Base-by-base conservation (phyloP, 2,888 invertebrate genomes). In the Poecilus cupreus region DNA sequence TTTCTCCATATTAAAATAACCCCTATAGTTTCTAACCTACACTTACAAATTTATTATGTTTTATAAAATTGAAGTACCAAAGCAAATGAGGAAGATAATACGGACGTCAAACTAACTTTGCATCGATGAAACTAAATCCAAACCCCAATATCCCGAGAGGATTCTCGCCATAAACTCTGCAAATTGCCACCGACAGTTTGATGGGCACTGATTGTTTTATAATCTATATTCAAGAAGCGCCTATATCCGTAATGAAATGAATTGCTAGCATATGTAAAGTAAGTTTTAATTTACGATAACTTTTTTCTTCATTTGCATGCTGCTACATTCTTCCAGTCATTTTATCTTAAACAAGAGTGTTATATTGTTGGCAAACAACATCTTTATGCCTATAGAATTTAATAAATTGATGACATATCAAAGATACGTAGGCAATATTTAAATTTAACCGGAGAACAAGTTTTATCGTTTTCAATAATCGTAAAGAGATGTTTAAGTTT, bases 241-340 rank as follows among this genome's bases (percentile, higher is more conserved):
- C 5, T 24, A 60, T 60, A 60, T 60, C 22, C 22, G 60, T 26
- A 22, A 10, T 11, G 60, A 24, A 60, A 60, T 60, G 18, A 60
- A 20, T 60, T 60, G 60, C 60, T 43, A 43, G 10, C 60, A 60
- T 20, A 26, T 60, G 60, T 60, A 60, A 20, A 60, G 24, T 22
- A 10, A 22, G 60, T 26, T 60, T 60, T 16, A 60, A 60, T 60
- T 60, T 60, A 60, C 60, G 60, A 60, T 20, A 10, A n/a, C 18
- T 20, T 22, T 26, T 24, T 54, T 11, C 60, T 22, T 60, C 60
- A 60, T 60, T 60, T 60, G 22, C 60, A 60, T 60, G 20, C 26
- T 54, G 22, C 18, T 8, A 22, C 60, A 60, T 22, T 60, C 60
- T 26, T 18, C 6, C 10, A 60, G 43, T 43, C n/a, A 43, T 43